Conservation (phyloP, 2,113 vertebrate genomes). For the Sinocyclocheilus anshuiensis region DNA sequence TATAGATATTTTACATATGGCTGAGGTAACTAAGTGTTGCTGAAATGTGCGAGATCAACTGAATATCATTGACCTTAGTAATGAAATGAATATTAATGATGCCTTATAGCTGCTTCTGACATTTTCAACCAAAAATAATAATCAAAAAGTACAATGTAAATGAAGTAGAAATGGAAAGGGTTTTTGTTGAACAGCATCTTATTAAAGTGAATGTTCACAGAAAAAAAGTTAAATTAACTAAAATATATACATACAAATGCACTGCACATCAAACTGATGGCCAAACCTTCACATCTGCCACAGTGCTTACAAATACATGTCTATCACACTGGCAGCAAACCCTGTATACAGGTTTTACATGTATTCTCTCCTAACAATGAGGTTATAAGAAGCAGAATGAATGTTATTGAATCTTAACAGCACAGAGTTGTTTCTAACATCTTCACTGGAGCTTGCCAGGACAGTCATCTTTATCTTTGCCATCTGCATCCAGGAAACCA, state of each 20-base stretch:
- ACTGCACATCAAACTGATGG: neutral
- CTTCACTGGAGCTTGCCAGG: conserved; percentile 68
- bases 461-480: conserved; percentile 71
- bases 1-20: neutral
- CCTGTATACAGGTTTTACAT: neutral
- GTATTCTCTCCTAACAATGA: neutral
- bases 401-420: neutral
- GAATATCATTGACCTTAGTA: neutral
- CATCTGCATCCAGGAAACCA: conserved; percentile 72
- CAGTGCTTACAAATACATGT: neutral
- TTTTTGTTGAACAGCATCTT: conserved; percentile 8
- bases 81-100: neutral
- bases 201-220: neutral
- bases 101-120: neutral
- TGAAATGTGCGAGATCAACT: neutral
- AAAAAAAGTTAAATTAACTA: conserved; percentile 1
- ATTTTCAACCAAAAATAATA: neutral
- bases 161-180: neutral
- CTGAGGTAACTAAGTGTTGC: neutral
- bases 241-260: neutral
- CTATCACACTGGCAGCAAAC: neutral
- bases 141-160: neutral
- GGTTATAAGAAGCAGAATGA: neutral
- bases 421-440: neutral
- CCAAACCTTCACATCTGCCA: neutral